Conservation (phyloP, 2,113 vertebrate species). For the Gymnocephalus cernua region DNA sequence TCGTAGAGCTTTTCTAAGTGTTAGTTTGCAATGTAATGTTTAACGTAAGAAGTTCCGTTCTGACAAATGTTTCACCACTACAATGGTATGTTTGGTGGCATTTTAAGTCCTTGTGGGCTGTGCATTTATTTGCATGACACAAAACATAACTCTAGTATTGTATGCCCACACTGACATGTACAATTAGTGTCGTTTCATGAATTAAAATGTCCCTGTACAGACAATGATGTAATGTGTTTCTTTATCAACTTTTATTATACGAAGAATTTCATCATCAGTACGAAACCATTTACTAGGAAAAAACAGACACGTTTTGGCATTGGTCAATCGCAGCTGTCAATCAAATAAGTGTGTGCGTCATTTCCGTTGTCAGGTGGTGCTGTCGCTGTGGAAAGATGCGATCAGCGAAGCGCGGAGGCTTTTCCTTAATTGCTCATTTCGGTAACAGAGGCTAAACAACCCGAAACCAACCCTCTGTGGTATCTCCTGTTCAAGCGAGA, state of each 20-base stretch:
- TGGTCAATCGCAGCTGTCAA: conserved; percentile 75
- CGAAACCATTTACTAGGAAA: conserved; percentile 18
- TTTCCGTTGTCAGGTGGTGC: conserved; percentile 90
- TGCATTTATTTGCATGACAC: background rate
- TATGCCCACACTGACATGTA: background rate
- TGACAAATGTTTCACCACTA: background rate
- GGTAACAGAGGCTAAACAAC: conserved; percentile 76
- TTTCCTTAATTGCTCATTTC: conserved; percentile 85
- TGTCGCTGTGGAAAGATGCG: conserved; percentile 90
- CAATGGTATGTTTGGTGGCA: background rate
- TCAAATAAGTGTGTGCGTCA: conserved; percentile 84
- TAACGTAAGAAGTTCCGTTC: background rate
- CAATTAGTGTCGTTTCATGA: background rate
- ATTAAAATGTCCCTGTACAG: background rate
- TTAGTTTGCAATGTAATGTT: background rate
- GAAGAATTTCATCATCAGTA: conserved; percentile 70
- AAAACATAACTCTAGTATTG: background rate
- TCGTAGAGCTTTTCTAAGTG: background rate
- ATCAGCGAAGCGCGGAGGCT: conserved; percentile 85
- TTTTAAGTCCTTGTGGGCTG: background rate
- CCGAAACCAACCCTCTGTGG: conserved; percentile 55
- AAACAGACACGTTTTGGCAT: conserved; percentile 27
- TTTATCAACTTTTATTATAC: conserved; percentile 63
- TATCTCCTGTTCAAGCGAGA: conserved; percentile 47
- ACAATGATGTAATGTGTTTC: conserved; percentile 64